Evolutionary conservation across 2,888 invertebrate genomes (phyloP), one percentile per base, ranked within the genome.

Genomic region (Biston stratarius): DNA sequence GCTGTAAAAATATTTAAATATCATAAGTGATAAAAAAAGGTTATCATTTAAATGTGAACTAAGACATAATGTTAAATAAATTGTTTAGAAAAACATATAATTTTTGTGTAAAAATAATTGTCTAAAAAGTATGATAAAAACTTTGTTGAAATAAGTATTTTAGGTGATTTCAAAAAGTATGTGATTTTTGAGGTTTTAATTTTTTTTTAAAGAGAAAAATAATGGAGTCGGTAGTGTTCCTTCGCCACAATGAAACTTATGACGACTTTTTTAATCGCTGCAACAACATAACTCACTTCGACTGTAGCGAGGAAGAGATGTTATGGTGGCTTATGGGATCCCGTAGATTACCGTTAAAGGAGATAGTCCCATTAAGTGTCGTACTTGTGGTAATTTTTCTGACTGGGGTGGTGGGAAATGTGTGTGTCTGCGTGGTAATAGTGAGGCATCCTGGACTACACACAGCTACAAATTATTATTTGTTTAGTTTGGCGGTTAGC

Each of bases 401-500:
- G 48, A 97, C 97, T 1, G 98, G 98, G 8, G 94, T 98, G 8
- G 87, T 98, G 33, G 98, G 98, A 1, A 98, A 98, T 85, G 90
- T 97, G 9, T 95, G 96, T 72, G 97, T 98, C 7, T 98, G 98
- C 85, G 94, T 97, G 34, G 98, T 98, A 24, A 98, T 98, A 70
- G 95, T 96, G 11, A 95, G 95, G 68, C 97, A 98, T 80, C 94
- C 96, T 0, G 95, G 96, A 14, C 95, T 98, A 95, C 98, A 97
- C 81, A 97, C 98, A 0, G 97, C 98, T 0, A 99, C 98, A 0
- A 98, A 99, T 87, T 98, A 97, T 87, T 98, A 98, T 84, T 94
- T 98, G 60, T 97, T 98, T 90, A 98, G 97, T 87, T 92, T 98
- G 87, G 97, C 98, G 57, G 95, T 98, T 34, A 98, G 98, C 57